Base-by-base conservation (phyloP, 2,113 vertebrate species). In the Daubentonia madagascariensis region DNA sequence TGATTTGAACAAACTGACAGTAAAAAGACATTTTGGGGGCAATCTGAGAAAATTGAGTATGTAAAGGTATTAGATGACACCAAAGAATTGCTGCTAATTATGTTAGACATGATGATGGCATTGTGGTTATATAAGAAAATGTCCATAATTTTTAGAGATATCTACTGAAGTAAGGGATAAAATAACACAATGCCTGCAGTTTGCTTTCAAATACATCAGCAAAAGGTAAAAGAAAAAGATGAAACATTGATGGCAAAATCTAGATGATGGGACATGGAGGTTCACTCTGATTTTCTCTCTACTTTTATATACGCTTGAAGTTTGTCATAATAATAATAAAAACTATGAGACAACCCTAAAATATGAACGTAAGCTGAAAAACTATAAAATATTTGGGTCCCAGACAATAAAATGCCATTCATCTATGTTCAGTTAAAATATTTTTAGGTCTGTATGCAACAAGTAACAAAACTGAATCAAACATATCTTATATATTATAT, bases 321-420 rank as follows among this genome's bases (percentile, higher is more conserved):
- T 4, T 94, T 97, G 63, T 83, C 50, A 50, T 37, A 75, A 37
- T 50, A 59, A 85, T 88, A 73, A 45, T 54, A 78, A 25, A 30
- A 63, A 48, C 54, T 14, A 40, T 8, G 13, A 73, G 32, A 28
- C 22, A 80, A 67, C 7, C 16, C 22, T 59, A 63, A 96, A 61
- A 87, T 86, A 32, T 87, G 18, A 73, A 63, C 75, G 17, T 90
- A 73, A 81, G 70, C 25, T 88, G 63, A 88, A 91, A 94, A 96
- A 43, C 2, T 50, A 30, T 63, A 90, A 85, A 89, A 65, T 70
- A 93, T 45, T 92, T 87, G 40, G 13, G 22, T 87, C 52, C 28
- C 18, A 81, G 20, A 35, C 6, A 50, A 14, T 32, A 59, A 30
- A 81, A 81, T 57, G 6, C 8, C 52, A 13, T 57, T 75, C 32